phyloP scores from a whole-genome alignment of 2,113 vertebrate species.

The Cyanistes caeruleus region DNA sequence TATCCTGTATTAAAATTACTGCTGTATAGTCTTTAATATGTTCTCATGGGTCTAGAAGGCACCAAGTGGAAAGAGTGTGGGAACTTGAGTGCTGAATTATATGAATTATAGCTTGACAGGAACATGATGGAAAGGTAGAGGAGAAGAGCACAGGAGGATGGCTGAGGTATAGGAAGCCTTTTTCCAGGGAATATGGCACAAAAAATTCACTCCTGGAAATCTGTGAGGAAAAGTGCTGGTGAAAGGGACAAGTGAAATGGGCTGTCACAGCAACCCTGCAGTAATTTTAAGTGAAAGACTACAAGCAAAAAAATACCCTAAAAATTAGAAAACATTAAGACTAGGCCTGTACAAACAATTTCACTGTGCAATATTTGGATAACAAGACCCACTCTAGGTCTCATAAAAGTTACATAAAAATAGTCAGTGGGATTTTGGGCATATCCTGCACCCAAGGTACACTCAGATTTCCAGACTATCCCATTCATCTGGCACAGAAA shows the following conservation, averaged over 20 bases:
- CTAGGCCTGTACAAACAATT: background rate
- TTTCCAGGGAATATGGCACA: background rate
- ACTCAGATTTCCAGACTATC: background rate
- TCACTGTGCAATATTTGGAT: background rate
- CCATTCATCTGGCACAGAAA: background rate
- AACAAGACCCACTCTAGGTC: background rate
- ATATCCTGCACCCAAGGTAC: background rate
- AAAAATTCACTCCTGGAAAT: background rate
- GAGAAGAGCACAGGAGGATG: background rate
- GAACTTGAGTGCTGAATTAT: background rate
- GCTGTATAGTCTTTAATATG: background rate
- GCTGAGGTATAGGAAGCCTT: background rate
- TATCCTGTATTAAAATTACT: background rate
- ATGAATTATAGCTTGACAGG: background rate
- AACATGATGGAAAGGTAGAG: rapidly evolving
- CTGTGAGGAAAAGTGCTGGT: rapidly evolving
- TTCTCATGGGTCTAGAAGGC: background rate
- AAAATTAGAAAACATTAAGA: background rate
- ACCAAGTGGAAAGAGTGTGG: background rate
- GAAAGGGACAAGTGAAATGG: background rate
- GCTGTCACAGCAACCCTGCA: background rate
- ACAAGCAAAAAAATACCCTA: background rate
- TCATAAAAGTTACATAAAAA: background rate
- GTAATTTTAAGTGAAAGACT: background rate
- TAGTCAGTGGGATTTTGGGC: background rate